Base-by-base conservation (phyloP, 2,888 invertebrate genomes). In the Nysson spinosus region DNA sequence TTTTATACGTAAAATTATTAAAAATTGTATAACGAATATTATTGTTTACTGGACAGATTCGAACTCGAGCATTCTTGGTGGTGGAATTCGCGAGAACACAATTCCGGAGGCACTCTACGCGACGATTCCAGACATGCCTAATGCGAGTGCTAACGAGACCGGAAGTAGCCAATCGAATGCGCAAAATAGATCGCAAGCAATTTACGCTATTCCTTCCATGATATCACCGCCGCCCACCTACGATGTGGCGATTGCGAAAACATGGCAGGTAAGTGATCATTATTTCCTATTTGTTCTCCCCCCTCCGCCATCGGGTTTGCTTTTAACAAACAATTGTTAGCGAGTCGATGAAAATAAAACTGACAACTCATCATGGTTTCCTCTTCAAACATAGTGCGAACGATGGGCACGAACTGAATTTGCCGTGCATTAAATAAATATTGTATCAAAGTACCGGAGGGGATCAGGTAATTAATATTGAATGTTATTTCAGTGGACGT, bases 191-290 rank as follows among this genome's bases (percentile, higher is more conserved):
- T 77, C 80, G 17, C 78, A 75, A 54, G 76, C 79, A 2, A 71
- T 83, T 51, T 83, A 86, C 64, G 78, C 80, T 7, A 73, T 86
- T 62, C 86, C 86, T 32, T 85, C 86, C 26, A 86, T 87, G 85
- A 85, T 83, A 44, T 86, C 86, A 24, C 86, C 86, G 17, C 86
- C 86, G 26, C 86, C 86, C 28, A 87, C 86, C n/a, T 87, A 86
- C 69, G 86, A 86, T 56, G 86, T 82, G 11, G 85, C 86, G 12
- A 83, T 84, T 51, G 84, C 84, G 44, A 85, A 85, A 77, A 78
- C 84, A 67, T 83, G 82, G 78, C 86, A 86, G 83, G 86, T 86
- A 56, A 76, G 75, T 37, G 19, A 7, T n/a, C 43, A 26, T 35
- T 30, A 30, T 24, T 24, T 24, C 6, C 1, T 1, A 24, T 24